Evolutionary conservation across 2,888 invertebrate genomes (phyloP).

Genomic region (Cyaniris semiargus): DNA sequence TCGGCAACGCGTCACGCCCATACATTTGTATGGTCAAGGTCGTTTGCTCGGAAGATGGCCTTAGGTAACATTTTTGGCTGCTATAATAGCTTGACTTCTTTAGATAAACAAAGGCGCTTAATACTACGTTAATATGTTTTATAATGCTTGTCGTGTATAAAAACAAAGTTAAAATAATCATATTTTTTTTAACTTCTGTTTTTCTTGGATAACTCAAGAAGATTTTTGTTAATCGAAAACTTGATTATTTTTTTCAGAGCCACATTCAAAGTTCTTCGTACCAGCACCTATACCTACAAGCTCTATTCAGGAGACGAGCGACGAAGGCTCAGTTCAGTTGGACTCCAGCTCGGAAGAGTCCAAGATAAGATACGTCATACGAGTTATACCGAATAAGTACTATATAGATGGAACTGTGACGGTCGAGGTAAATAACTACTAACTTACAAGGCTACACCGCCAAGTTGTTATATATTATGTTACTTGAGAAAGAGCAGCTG

Average conservation of each 20-base stretch:
- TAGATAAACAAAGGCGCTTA: too few species aligned
- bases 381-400: constrained; percentile 60
- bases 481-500: too few species aligned
- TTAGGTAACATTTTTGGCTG: too few species aligned
- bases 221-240: too few species aligned
- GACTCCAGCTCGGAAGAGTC: constrained; percentile 74
- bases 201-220: too few species aligned
- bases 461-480: too few species aligned
- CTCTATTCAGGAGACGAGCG: constrained; percentile 70
- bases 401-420: constrained; percentile 55
- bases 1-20: too few species aligned
- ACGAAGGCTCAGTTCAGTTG: constrained; percentile 68
- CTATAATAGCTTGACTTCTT: too few species aligned
- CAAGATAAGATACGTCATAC: constrained; percentile 65
- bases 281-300: constrained; percentile 59
- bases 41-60: too few species aligned
- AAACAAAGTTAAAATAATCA: too few species aligned
- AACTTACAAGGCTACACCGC: background rate
- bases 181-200: too few species aligned
- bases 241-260: constrained; percentile 49
- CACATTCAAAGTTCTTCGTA: constrained; percentile 65
- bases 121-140: background rate
- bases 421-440: constrained; percentile 55
- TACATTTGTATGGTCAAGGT: too few species aligned
- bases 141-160: background rate